A percentile compares a stretch with the other conserved stretches of the same genome.
phyloP scores from a whole-genome alignment of 2,888 invertebrate genomes.

The Pristionchus entomophagus region DNA sequence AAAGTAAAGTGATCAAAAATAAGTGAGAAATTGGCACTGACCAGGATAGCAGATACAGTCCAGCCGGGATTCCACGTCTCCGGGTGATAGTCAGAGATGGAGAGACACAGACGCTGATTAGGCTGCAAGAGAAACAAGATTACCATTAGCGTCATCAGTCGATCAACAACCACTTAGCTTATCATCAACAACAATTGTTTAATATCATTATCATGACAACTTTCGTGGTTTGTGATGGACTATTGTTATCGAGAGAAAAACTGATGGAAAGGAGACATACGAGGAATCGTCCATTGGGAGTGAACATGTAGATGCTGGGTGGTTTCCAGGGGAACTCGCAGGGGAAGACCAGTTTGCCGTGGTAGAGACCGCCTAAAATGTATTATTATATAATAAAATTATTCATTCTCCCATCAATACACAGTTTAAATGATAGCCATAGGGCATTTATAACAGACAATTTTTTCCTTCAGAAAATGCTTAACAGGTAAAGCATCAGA shows the following conservation, averaged over 20 bases:
- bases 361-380: conserved; percentile 85
- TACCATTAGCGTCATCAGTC: background rate
- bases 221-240: background rate
- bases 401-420: no score
- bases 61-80: conserved; percentile 99
- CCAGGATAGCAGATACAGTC: conserved; percentile 93
- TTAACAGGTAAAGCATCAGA: no score
- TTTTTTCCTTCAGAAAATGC: no score
- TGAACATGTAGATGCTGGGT: conserved; percentile 80
- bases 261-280: no score
- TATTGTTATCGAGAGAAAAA: background rate
- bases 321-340: conserved; percentile 74
- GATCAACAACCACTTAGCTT: background rate
- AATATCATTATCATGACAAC: background rate
- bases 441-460: no score
- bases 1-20: background rate
- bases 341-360: conserved; percentile 95
- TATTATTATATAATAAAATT: no score
- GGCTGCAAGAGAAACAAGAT: conserved; percentile 49
- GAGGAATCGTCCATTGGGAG: conserved; percentile 87
- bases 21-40: background rate
- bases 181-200: background rate
- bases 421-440: no score
- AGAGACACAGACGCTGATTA: conserved; percentile 85
- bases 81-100: conserved; percentile 94